Evolutionary conservation across 2,797 vertebrate species (phyloP).

Genomic region (Orestias chungarensis): DNA sequence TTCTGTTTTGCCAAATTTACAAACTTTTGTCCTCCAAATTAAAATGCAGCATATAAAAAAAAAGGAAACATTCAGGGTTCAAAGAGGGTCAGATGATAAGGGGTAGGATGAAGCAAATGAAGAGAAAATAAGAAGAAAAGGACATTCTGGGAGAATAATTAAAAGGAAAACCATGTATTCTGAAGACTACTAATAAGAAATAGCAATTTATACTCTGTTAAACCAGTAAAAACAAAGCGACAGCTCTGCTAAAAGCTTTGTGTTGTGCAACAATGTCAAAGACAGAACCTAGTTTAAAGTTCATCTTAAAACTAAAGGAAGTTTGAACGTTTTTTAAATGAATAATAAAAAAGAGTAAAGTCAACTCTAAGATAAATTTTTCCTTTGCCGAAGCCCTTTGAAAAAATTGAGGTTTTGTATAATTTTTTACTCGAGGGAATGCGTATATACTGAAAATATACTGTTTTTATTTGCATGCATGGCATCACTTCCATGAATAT

Average conservation of each 20-base stretch:
- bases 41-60: conserved; percentile 9
- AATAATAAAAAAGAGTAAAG: background rate
- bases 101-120: conserved; percentile 22
- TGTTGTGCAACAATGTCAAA: conserved; percentile 20
- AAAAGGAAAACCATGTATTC: conserved; percentile 17
- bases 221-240: conserved; percentile 13
- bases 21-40: conserved; percentile 47
- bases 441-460: background rate
- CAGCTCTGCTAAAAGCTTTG: conserved; percentile 3
- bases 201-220: conserved; percentile 10
- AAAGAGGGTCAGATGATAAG: conserved; percentile 23
- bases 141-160: conserved; percentile 19
- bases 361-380: background rate
- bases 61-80: conserved; percentile 4
- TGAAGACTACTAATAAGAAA: conserved; percentile 18
- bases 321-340: background rate
- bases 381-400: background rate
- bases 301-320: background rate
- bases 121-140: conserved; percentile 13
- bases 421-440: background rate
- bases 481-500: background rate
- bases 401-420: background rate
- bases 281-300: background rate
- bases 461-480: background rate
- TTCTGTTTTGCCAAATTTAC: conserved; percentile 11